Base-by-base conservation (phyloP, 1,140 invertebrate genomes). In the Meloidogyne exigua region DNA sequence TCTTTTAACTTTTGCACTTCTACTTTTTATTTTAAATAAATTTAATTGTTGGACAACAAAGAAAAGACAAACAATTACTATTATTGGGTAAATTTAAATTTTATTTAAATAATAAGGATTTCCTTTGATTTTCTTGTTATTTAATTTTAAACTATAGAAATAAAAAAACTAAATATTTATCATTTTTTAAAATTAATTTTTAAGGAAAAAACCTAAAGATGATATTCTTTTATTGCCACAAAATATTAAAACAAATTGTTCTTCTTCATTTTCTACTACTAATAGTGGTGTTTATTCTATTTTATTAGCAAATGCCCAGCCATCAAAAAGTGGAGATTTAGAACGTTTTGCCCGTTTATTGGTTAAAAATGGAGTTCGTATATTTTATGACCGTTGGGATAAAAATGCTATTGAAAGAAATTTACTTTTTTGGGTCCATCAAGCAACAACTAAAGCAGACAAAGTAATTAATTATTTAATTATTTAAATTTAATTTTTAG, bases 351-450 rank as follows among this genome's bases (percentile, higher is more conserved):
- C 66, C 1, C 66, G 66, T 36, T 32, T 68, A 42, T 42, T 68
- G 15, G 66, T 68, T 10, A 68, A 68, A 21, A 68, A 68, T n/a
- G 66, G 66, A 7, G n/a, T 68, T 42, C 18, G 66, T n/a, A 42
- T 68, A 36, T 68, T 68, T 42, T 68, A 68, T 42, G 66, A 68
- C 21, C 66, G 66, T 36, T 68, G 66, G 66, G 66, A 68, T 32
- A 68, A 42, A 36, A 42, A 5, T 9, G 28, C 28, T 36, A 68
- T 68, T 21, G 66, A 68, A 42, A 68, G 66, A 18, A 68, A 68
- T 42, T 42, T 68, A 21, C 18, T 68, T 32, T 21, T 36, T 32
- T 68, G 66, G 66, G 66, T 42, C 7, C 66, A 68, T 21, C 66
- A 68, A 42, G 66, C 66, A 10, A 42, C 21, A 68, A 32, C 28